Conservation (phyloP, 2,888 invertebrate genomes). For the Marronus borbonicus region DNA sequence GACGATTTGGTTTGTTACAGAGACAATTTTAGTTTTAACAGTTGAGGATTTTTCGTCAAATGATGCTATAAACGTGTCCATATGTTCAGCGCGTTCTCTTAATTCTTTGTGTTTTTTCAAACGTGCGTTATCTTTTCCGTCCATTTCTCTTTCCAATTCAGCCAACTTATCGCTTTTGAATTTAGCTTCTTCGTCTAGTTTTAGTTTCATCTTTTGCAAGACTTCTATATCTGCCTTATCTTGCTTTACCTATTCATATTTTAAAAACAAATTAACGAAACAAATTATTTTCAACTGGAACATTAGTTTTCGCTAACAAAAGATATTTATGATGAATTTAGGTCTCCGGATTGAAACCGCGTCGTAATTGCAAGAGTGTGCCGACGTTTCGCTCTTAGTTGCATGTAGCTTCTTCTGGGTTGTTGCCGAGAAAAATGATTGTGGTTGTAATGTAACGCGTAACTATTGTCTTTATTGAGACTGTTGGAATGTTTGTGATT, state of each 20-base stretch:
- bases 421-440: too few species aligned
- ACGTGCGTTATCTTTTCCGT: slow-evolving; percentile 59
- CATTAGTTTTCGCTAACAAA: background rate
- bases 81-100: slow-evolving; percentile 58
- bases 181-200: slow-evolving; percentile 57
- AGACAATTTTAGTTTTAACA: slow-evolving; percentile 44
- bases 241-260: slow-evolving; percentile 57
- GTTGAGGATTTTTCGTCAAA: slow-evolving; percentile 48
- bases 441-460: too few species aligned
- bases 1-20: slow-evolving; percentile 51
- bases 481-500: too few species aligned
- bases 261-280: slow-evolving; percentile 23
- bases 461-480: too few species aligned
- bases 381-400: too few species aligned
- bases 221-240: slow-evolving; percentile 61
- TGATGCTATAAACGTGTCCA: slow-evolving; percentile 54
- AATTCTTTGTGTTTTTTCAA: slow-evolving; percentile 61
- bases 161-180: slow-evolving; percentile 56
- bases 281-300: background rate
- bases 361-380: too few species aligned
- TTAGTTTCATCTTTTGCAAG: slow-evolving; percentile 57
- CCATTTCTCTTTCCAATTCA: slow-evolving; percentile 58
- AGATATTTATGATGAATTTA: too few species aligned
- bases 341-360: too few species aligned
- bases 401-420: too few species aligned